Base-by-base conservation (phyloP, 2,113 vertebrate species). In the Ondatra zibethicus region DNA sequence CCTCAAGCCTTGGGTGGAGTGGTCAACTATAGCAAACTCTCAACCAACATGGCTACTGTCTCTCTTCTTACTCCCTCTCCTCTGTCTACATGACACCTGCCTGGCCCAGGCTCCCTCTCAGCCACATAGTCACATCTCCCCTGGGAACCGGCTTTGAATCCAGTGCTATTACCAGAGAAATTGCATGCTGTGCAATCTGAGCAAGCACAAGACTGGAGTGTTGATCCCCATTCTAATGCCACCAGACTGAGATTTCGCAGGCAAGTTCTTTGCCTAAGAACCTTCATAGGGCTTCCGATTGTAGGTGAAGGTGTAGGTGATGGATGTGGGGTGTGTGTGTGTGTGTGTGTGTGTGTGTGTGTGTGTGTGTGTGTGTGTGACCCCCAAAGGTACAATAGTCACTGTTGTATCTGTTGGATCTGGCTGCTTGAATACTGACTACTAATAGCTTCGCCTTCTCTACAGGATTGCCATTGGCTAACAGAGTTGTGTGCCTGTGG, bases 371-470 rank as follows among this genome's bases (percentile, higher is more conserved):
- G 42, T 50, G 76, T 84, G 21, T 84, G n/a, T 29, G 72, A 82
- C 66, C n/a, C 66, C 39, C 77, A n/a, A 45, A 68, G 89, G 86
- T 63, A 65, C 72, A 63, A 86, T 77, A 92, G n/a, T 16, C 61
- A 45, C 55, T n/a, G 6, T 80, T 85, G n/a, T n/a, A 72, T 87
- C 92, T 93, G 50, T 39, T 77, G 96, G 55, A 50, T n/a, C 9
- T 33, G 45, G 42, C 86, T 93, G 39, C 84, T 89, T 16, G n/a
- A 77, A 75, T n/a, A 68, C 39, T 45, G 45, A 61, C 82, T 76
- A 42, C 36, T 50, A 76, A 66, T 13, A 86, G 61, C 19, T 65
- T 81, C 31, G 63, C n/a, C 39, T 61, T 90, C 80, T 96, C 88
- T 84, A 31, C n/a, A 87, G 61, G 88, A 77, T 23, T 63, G 85